These are phyloP conservation scores for Myripristis jacobus DNA, from an alignment of 2,797 vertebrate genomes.

Conservation along the genomic window DNA sequence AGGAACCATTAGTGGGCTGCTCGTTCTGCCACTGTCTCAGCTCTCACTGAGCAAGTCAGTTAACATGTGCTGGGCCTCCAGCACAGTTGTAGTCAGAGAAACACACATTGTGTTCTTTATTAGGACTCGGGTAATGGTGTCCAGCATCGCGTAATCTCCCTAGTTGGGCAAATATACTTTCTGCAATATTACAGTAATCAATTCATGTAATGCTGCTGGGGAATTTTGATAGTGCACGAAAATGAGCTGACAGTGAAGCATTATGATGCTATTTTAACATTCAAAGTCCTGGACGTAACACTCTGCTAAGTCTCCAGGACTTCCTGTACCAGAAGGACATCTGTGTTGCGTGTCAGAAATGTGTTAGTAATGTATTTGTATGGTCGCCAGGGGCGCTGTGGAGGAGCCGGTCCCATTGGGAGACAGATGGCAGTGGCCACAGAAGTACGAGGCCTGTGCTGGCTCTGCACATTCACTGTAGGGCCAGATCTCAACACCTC, in stretches of 20 bases:
- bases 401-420: constrained; percentile 75
- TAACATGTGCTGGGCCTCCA: constrained; percentile 27
- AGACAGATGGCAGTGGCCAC: constrained; percentile 85
- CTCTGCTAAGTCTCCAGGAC: constrained; percentile 28
- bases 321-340: constrained; percentile 52
- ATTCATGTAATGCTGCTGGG: neutral
- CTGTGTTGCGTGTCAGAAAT: constrained; percentile 64
- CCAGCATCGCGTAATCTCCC: neutral
- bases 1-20: constrained; percentile 41
- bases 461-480: constrained; percentile 82
- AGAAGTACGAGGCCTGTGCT: constrained; percentile 77
- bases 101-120: neutral
- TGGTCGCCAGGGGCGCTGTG: constrained; percentile 64
- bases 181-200: neutral
- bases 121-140: constrained; percentile 20
- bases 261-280: constrained; percentile 27
- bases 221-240: constrained; percentile 16
- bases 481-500: constrained; percentile 80
- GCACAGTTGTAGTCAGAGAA: neutral
- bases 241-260: neutral
- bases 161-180: constrained; percentile 7
- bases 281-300: constrained; percentile 10
- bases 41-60: constrained; percentile 31
- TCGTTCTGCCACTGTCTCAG: constrained; percentile 41
- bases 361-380: constrained; percentile 60